Evolutionary conservation across 2,113 vertebrate species (phyloP), one percentile per base, ranked within the genome.

Genomic region (Lampris megalopsis): DNA sequence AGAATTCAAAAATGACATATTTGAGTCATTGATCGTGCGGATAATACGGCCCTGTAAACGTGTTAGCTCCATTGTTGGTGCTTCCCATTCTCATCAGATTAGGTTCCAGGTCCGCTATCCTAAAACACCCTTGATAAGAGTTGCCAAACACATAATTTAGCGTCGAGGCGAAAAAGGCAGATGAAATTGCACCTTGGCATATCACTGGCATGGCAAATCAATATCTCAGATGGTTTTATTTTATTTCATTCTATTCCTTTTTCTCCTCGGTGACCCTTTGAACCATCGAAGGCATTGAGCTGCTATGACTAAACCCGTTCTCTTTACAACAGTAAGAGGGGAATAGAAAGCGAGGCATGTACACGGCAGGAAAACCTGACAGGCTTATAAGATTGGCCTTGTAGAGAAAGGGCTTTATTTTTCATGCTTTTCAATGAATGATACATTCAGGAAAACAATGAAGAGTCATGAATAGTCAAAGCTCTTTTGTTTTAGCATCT

Each of bases 181-280:
- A 80, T 68, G 13, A 80, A 90, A 85, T 90, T 80, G 59, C 71
- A 73, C 78, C 75, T 61, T 71, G 41, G 63, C 77, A 77, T 78
- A 77, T 81, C 71, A 61, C 71, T 81, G 71, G 79, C 80, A 83
- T 81, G 83, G 76, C 87, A 41, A 90, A 85, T 90, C 77, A 86
- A 81, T 88, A 87, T 83, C 73, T 68, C 35, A 61, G 6, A 49
- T 11, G 3, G 53, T 66, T 81, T 54, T 58, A 76, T 78, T 79
- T 71, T 56, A 41, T 45, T 48, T 52, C 47, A 35, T 8, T 36
- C 36, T 24, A 24, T 24, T 24, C 24, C 24, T 24, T 24, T 24
- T 24, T 24, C 24, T 24, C 24, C 24, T 24, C 13, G 9, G 7
- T 71, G 80, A 84, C 78, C 84, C 80, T 79, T 81, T 80, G 79